Evolutionary conservation across 2,113 vertebrate species (phyloP).

Genomic region (Grammomys dolichurus): DNA sequence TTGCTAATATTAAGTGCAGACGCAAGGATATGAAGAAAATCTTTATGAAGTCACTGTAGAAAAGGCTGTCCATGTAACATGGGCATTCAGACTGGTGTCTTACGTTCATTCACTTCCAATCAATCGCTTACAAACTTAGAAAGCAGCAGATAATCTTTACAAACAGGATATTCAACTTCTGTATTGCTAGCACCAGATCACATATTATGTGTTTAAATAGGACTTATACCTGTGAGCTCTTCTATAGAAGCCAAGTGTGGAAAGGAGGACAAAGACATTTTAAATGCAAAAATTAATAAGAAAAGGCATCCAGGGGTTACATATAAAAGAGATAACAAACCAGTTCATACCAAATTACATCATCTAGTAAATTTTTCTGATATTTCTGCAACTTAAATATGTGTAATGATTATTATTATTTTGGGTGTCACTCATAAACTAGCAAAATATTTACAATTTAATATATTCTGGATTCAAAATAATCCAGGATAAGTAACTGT

Average conservation of each 20-base stretch:
- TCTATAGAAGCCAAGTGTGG: slow-evolving; percentile 85
- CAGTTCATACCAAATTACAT: slow-evolving; percentile 87
- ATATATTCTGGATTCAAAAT: slow-evolving; percentile 88
- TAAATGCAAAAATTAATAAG: slow-evolving; percentile 55
- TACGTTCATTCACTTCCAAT: slow-evolving; percentile 70
- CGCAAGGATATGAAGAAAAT: slow-evolving; percentile 48
- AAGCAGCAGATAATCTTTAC: slow-evolving; percentile 73
- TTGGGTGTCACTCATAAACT: slow-evolving; percentile 85
- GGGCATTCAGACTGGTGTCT: slow-evolving; percentile 57
- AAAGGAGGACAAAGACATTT: slow-evolving; percentile 66
- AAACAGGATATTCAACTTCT: slow-evolving; percentile 73
- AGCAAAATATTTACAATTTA: slow-evolving; percentile 90
- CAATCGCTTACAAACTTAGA: slow-evolving; percentile 69
- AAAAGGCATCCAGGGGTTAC: slow-evolving; percentile 83
- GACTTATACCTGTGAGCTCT: slow-evolving; percentile 83
- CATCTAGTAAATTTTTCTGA: slow-evolving; percentile 89
- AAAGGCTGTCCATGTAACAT: slow-evolving; percentile 52
- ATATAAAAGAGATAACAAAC: slow-evolving; percentile 91
- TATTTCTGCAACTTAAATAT: slow-evolving; percentile 87
- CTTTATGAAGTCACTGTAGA: slow-evolving; percentile 69
- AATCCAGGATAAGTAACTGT: slow-evolving; percentile 86
- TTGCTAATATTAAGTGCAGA: slow-evolving; percentile 56
- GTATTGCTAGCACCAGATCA: slow-evolving; percentile 85
- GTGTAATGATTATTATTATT: slow-evolving; percentile 83
- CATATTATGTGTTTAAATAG: slow-evolving; percentile 80